Evolutionary conservation across 2,113 vertebrate species (phyloP), one percentile per base, ranked within the genome.

Genomic region (Coturnix japonica): DNA sequence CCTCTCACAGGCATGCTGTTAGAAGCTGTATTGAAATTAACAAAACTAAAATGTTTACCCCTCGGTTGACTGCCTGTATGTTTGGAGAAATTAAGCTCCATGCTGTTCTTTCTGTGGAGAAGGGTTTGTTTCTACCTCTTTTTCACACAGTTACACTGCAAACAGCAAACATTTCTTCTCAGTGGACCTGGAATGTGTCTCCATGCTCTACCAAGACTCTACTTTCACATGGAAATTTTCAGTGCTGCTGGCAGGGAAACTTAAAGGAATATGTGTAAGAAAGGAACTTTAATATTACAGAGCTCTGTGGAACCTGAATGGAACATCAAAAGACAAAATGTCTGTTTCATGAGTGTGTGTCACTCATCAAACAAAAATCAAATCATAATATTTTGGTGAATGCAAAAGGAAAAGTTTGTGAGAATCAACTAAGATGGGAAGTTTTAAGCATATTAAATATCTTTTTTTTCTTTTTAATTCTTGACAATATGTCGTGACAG

Each of bases 401-500:
- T 57, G 2, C 37, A 66, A 19, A 41, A 39, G 56, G 18, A 81
- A 85, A 85, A 18, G 3, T 39, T 73, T 49, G 18, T 47, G 28
- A 76, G 41, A 61, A 72, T 35, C 8, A 46, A 41, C 7, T 67
- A 21, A 41, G 69, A 61, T 7, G 41, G 57, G 46, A 93, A 84
- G 51, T 2, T 30, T 25, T 47, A 76, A 6, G 28, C 11, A 41
- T 17, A 8, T 2, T 56, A 87, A 85, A 59, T 51, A 60, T 25
- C 0, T 31, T 10, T 59, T 2, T 2, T 0, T 0, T 26, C 47
- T 76, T 69, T 67, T 20, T 10, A 0, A 44, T 51, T 30, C 28
- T 6, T 25, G 9, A 69, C 5, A 8, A 31, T 37, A 26, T 6
- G 47, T 49, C 11, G 23, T 49, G 47, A 23, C 47, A 49, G 47